Conservation (phyloP, 2,797 vertebrate genomes). For the Lepidocolaptes lacrymiger region DNA sequence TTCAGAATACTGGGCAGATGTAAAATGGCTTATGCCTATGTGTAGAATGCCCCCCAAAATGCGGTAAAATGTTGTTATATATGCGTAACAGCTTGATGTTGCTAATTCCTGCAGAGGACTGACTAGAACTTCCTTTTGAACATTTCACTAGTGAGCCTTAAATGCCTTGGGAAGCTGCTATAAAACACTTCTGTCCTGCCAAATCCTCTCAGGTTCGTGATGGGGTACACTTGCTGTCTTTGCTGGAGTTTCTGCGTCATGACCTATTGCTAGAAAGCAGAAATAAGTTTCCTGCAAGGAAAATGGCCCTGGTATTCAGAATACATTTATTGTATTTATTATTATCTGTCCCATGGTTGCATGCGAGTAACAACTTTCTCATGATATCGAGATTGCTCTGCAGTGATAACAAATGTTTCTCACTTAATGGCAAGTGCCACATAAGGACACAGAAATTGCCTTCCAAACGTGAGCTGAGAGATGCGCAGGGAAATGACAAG, state of each 20-base stretch:
- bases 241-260: background rate
- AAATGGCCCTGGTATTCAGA: background rate
- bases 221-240: background rate
- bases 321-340: background rate
- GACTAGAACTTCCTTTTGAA: background rate
- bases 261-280: background rate
- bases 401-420: background rate
- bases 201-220: background rate
- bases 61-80: background rate
- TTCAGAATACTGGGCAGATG: background rate
- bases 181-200: background rate
- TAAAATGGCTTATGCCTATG: background rate
- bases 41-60: background rate
- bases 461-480: background rate
- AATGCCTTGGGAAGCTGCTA: background rate
- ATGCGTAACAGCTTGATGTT: background rate
- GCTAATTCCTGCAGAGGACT: background rate
- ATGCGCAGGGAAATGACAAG: accelerated
- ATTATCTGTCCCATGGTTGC: background rate
- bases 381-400: background rate
- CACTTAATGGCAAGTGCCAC: background rate
- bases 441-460: background rate
- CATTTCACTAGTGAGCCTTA: background rate
- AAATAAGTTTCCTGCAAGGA: background rate
- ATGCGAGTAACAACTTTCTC: background rate